A percentile compares a stretch with the other conserved stretches of the same genome.
Conservation (phyloP, 1,140 invertebrate genomes). For the Drosophila suzukii region DNA sequence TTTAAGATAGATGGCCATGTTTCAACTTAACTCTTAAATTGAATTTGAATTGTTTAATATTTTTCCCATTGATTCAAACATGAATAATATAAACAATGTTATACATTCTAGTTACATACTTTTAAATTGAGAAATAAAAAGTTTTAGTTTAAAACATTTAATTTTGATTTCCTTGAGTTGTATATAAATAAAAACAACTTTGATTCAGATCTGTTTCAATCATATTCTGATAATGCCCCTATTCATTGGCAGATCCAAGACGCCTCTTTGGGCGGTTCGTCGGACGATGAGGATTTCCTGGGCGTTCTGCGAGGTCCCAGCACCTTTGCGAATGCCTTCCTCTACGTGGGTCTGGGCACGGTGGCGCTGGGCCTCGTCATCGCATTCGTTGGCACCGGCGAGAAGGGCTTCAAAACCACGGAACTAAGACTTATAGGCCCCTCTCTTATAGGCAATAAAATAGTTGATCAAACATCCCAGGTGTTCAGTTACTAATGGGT, state of each 20-base stretch:
- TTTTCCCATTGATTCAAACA: no score
- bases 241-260: conserved; percentile 76
- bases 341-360: conserved; percentile 93
- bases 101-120: not conserved
- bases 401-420: conserved; percentile 94
- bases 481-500: not conserved
- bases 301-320: conserved; percentile 86
- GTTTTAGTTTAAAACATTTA: not conserved
- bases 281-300: conserved; percentile 85
- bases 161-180: not conserved
- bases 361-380: conserved; percentile 93
- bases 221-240: conserved; percentile 5
- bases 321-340: conserved; percentile 90
- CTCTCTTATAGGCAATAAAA: conserved; percentile 87
- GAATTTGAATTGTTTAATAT: no score
- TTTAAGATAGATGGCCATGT: no score
- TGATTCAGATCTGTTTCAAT: not conserved
- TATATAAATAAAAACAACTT: not conserved
- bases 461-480: not conserved
- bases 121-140: not conserved
- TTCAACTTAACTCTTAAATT: no score
- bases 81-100: no score
- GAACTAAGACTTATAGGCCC: conserved; percentile 93
- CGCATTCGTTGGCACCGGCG: conserved; percentile 94
- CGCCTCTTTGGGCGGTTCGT: conserved; percentile 83